Evolutionary conservation across 2,797 vertebrate genomes (phyloP), one percentile per base, ranked within the genome.

Genomic region (Tokudaia tokunoshimensis): DNA sequence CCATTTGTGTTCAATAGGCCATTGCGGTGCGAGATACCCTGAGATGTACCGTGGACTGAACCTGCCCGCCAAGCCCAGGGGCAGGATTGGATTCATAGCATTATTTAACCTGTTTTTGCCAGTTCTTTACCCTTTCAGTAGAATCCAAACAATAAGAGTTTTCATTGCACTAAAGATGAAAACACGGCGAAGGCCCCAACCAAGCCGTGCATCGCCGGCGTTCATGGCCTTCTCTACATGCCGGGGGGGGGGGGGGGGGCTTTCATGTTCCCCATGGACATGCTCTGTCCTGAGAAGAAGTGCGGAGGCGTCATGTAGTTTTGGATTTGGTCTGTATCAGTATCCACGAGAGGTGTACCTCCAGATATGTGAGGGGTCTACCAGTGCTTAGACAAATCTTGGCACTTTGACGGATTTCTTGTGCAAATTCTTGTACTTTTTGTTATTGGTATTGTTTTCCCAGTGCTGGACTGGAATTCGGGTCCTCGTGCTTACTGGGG

Each of bases 261-360:
- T 61, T 89, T 63, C 2, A 8, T 80, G 80, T 65, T 26, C 6
- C 13, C 31, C 41, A 0, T 90, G 91, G 65, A 55, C 29, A 2
- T 20, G n/a, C 13, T 92, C 97, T 97, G 92, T 63, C 89, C 83
- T 96, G 98, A 95, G 14, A n/a, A 31, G 44, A n/a, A 92, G 63
- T 85, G 95, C 97, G 83, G 95, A 93, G 52, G 19, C 63, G 94
- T 93, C 88, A 76, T 91, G 12, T 81, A 87, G 89, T 96, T 97
- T 89, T 96, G 47, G 89, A 95, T 96, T 97, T 17, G 41, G 92
- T 97, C 97, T 97, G 80, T 29, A 93, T 76, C 37, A 87, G 63
- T 86, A 44, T 31, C 17, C 14, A n/a, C 44, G 20, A 96, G 72
- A 87, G 17, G 29, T 80, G 31, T 75, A 91, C 84, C 89, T 83